Evolutionary conservation across 64 coral and sea anemone genomes (phyloP), one percentile per base, ranked within the genome.

Genomic region (Pachyseris speciosa): DNA sequence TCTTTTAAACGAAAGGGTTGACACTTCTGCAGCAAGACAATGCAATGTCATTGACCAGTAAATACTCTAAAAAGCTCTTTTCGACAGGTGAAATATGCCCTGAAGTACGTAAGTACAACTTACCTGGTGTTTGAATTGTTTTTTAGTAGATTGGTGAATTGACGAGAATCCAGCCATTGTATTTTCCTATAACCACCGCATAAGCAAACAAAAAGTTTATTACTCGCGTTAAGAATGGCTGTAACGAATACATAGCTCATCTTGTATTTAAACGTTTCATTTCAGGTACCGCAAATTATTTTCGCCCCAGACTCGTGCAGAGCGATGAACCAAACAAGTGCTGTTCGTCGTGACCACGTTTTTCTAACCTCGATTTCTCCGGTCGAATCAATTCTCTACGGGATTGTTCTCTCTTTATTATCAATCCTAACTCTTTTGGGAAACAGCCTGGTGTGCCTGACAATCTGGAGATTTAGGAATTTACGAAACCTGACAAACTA

Each of bases 401-500:
- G 84, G 34, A 74, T 81, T 31, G 47, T 74, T 42, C 48, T 96
- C 1, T 58, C 40, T n/a, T 19, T 92, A 17, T 32, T 95, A 5
- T 83, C 75, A 37, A 12, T 63, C 52, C 11, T 95, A 3, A 95
- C 88, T 31, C 68, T 92, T 52, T 45, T 93, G 34, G 94, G 94
- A 32, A 96, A 96, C 76, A 84, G 84, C 6, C 69, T 93, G 30
- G 94, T 96, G 20, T 96, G 94, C 39, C 34, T 93, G 8, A 85
- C 83, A 10, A 73, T 91, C 74, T 96, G 94, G 90, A 80, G 94
- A 83, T 96, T 96, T 36, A 84, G 90, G 55, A 92, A 96, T 88
- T 79, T 96, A 19, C 31, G 94, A 61, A 88, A 28, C 67, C 26
- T 96, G 26, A 96, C 94, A 26, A 92, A 96, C 77, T 96, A 96